phyloP scores from a whole-genome alignment of 1,140 invertebrate genomes.

The Triops longicaudatus region DNA sequence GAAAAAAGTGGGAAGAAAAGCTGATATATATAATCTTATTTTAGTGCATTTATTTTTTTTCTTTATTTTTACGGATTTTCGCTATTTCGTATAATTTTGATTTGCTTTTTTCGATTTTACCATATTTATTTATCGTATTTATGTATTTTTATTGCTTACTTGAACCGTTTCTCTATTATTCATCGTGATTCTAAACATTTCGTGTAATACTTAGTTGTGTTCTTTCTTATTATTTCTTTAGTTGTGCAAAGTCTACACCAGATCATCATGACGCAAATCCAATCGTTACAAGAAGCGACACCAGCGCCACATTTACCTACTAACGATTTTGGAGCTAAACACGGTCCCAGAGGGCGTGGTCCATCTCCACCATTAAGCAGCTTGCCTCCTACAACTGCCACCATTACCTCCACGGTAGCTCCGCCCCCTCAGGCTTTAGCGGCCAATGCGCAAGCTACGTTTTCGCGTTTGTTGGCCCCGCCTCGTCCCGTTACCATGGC shows the following conservation, averaged over 20 bases:
- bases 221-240: conserved; percentile 33
- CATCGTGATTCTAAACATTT: too few relatives aligned
- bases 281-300: conserved; percentile 35
- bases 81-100: too few relatives aligned
- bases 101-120: too few relatives aligned
- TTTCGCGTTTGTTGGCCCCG: conserved; percentile 21
- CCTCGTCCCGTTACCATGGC: not conserved
- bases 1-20: too few relatives aligned
- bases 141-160: too few relatives aligned
- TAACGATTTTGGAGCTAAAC: conserved; percentile 25
- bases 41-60: too few relatives aligned
- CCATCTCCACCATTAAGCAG: not conserved
- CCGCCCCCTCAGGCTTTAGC: conserved; percentile 8
- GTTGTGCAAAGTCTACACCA: conserved; percentile 46
- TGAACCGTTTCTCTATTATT: too few relatives aligned
- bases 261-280: conserved; percentile 43
- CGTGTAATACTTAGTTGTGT: too few relatives aligned
- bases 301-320: conserved; percentile 20
- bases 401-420: not conserved
- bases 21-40: too few relatives aligned
- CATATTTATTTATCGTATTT: too few relatives aligned
- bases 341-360: conserved; percentile 22
- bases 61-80: too few relatives aligned
- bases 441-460: conserved; percentile 25
- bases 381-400: conserved; percentile 11